Evolutionary conservation across 2,797 vertebrate species (phyloP).

Genomic region (Apogon hyalosoma): DNA sequence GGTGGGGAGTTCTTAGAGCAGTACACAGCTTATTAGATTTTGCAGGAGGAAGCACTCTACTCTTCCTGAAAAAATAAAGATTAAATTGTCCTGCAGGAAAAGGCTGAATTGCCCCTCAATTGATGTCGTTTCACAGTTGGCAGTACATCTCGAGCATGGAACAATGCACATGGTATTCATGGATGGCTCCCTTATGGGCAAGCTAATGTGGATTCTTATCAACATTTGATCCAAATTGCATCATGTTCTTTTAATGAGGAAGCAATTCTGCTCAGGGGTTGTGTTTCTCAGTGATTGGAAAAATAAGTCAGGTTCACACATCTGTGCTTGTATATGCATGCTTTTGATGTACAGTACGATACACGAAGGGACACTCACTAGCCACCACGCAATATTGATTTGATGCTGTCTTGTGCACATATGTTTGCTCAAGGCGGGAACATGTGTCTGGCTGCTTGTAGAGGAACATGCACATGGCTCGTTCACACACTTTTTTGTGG

Average conservation of each 20-base stretch:
- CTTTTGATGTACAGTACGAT: background rate
- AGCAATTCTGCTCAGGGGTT: constrained; percentile 54
- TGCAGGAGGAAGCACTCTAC: constrained; percentile 67
- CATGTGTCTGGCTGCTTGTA: background rate
- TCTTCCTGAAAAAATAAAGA: constrained; percentile 66
- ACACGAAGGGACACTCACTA: background rate
- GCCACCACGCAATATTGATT: background rate
- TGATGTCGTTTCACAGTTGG: constrained; percentile 64
- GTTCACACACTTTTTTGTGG: background rate
- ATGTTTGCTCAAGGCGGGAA: too few relatives aligned
- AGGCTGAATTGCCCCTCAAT: constrained; percentile 70
- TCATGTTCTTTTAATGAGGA: constrained; percentile 81
- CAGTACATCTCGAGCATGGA: constrained; percentile 46
- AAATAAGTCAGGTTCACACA: constrained; percentile 33
- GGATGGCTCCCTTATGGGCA: constrained; percentile 61
- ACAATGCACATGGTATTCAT: constrained; percentile 50
- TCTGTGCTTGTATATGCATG: constrained; percentile 17
- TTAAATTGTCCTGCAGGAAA: constrained; percentile 71
- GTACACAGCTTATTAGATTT: constrained; percentile 75
- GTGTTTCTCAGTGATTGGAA: constrained; percentile 46
- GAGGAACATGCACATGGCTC: background rate
- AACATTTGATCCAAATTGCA: constrained; percentile 77
- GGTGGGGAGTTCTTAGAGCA: constrained; percentile 55
- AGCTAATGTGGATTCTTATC: constrained; percentile 75
- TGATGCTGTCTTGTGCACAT: background rate